These are phyloP conservation scores for Mungos mungo DNA, from an alignment of 2,113 vertebrate genomes.

Conservation along the genomic window DNA sequence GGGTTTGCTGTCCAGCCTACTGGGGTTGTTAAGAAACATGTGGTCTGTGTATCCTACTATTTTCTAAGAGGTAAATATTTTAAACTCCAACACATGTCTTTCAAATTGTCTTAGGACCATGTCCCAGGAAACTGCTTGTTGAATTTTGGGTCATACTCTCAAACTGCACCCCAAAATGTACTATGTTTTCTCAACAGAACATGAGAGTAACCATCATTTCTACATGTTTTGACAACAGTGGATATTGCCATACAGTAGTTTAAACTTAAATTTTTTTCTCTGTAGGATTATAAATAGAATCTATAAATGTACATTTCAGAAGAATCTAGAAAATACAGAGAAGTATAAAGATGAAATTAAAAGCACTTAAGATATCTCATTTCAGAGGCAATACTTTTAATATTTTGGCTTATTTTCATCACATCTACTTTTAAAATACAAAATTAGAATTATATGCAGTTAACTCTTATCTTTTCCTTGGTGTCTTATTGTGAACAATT, in stretches of 20 bases:
- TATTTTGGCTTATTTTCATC: constrained; percentile 20
- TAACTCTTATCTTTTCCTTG: not conserved
- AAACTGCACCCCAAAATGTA: not conserved
- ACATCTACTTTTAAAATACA: not conserved
- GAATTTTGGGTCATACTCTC: not conserved
- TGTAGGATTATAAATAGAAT: not conserved
- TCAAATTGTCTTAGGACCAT: not conserved
- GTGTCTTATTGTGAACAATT: not conserved
- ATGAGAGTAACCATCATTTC: not conserved
- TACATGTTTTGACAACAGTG: not conserved
- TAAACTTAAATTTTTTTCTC: constrained; percentile 23
- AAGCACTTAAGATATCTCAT: not conserved
- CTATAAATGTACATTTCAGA: not conserved
- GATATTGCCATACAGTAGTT: not conserved
- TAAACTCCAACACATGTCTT: not conserved
- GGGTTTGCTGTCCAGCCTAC: not conserved
- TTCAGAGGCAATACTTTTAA: not conserved
- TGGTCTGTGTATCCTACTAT: not conserved
- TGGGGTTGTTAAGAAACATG: not conserved
- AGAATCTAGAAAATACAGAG: not conserved
- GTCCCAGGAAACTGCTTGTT: not conserved
- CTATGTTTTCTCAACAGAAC: not conserved
- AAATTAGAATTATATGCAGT: not conserved
- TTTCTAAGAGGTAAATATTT: constrained; percentile 47
- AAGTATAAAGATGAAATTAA: not conserved